Conservation (phyloP, 2,888 invertebrate genomes). For the Cerastis rubricosa region DNA sequence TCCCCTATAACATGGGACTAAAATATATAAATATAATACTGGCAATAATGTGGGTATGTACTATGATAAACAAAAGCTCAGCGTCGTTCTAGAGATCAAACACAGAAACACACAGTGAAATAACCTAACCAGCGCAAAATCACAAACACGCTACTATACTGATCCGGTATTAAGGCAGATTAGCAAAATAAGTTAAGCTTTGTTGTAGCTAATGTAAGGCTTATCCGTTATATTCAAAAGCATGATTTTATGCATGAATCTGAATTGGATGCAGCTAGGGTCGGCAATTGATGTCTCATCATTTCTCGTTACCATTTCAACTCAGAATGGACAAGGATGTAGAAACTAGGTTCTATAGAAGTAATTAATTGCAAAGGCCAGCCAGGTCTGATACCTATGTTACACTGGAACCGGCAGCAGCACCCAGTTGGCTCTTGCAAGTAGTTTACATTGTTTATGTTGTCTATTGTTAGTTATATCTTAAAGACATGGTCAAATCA, state of each 20-base stretch:
- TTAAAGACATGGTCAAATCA: no score
- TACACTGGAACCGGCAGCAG: not conserved
- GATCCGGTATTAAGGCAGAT: constrained; percentile 4
- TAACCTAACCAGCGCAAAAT: not conserved
- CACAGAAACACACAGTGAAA: no score
- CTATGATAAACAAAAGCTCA: no score
- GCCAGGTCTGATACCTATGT: no score
- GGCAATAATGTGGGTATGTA: no score
- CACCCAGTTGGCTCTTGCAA: not conserved
- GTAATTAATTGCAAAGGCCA: no score
- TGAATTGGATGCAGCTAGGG: not conserved
- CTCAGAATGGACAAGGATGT: no score
- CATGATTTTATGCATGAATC: constrained; percentile 49
- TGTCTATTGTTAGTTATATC: no score
- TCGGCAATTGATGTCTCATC: not conserved
- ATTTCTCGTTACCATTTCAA: not conserved
- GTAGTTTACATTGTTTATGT: not conserved
- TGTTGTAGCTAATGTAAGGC: constrained; percentile 4
- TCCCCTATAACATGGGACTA: no score
- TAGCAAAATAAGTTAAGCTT: not conserved
- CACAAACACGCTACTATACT: not conserved
- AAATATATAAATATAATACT: no score
- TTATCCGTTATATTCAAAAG: constrained; percentile 16
- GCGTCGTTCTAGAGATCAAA: no score
- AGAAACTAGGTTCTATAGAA: no score